Conservation (phyloP, 2,888 invertebrate species). For the Agrotis segetum region DNA sequence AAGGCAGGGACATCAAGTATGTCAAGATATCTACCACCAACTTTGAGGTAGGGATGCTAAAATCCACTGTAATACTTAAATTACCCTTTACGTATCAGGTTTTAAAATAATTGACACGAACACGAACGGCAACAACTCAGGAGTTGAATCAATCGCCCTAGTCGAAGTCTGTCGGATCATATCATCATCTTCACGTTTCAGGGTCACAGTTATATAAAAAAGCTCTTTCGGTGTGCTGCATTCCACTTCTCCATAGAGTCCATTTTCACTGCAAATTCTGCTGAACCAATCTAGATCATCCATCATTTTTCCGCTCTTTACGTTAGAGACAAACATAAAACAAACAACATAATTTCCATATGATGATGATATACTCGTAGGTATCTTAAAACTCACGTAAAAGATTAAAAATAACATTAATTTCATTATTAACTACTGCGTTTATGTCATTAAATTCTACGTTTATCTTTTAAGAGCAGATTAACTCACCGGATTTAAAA, state of each 20-base stretch:
- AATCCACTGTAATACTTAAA: too few species aligned
- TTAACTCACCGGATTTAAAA: constrained; percentile 3
- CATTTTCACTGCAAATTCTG: background rate
- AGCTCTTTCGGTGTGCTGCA: too few species aligned
- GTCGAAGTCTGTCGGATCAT: too few species aligned
- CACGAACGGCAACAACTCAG: too few species aligned
- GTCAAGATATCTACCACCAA: constrained; percentile 90
- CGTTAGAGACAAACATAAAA: background rate
- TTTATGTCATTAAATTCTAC: background rate
- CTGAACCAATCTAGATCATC: background rate
- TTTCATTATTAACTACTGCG: constrained; percentile 11
- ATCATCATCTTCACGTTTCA: too few species aligned
- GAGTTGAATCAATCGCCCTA: too few species aligned
- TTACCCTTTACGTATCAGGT: too few species aligned
- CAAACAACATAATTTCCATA: constrained; percentile 7
- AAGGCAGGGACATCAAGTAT: constrained; percentile 89
- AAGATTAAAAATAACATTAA: constrained; percentile 8
- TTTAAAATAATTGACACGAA: too few species aligned
- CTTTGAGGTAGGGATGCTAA: constrained; percentile 69
- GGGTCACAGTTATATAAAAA: too few species aligned
- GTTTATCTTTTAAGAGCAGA: constrained; percentile 27
- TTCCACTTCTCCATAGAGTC: background rate
- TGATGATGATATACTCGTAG: constrained; percentile 2
- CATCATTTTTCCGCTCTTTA: background rate
- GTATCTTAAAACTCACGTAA: constrained; percentile 9